Conservation (phyloP, 2,797 vertebrate species). For the Scarus forsteni region DNA sequence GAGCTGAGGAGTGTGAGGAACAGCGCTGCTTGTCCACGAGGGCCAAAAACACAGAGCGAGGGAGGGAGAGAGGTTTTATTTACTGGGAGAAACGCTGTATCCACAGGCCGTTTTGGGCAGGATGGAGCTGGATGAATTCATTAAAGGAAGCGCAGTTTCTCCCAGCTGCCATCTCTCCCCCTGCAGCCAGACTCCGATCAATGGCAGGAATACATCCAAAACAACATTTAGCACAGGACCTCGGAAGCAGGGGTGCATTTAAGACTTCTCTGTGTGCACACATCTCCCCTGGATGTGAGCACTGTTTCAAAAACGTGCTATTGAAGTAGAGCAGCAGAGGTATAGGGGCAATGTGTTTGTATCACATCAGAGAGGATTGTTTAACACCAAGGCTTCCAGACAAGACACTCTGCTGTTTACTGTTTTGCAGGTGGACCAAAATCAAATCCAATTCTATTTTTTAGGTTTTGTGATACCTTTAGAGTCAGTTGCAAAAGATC, state of each 20-base stretch:
- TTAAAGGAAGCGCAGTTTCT: conserved; percentile 82
- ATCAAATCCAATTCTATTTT: conserved; percentile 12
- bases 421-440: conserved; percentile 10
- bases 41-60: conserved; percentile 58
- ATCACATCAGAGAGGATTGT: conserved; percentile 72
- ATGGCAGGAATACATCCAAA: conserved; percentile 87
- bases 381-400: conserved; percentile 61
- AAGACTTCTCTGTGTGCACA: conserved; percentile 79
- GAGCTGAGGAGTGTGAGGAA: conserved; percentile 58
- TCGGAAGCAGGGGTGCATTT: conserved; percentile 83
- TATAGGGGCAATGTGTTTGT: conserved; percentile 67
- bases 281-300: conserved; percentile 79
- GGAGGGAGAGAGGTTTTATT: conserved; percentile 62
- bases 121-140: conserved; percentile 85
- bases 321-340: conserved; percentile 70
- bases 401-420: conserved; percentile 49
- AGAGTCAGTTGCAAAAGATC: conserved; percentile 6
- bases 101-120: conserved; percentile 83
- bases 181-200: conserved; percentile 88
- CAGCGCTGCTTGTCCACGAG: conserved; percentile 68
- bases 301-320: conserved; percentile 68
- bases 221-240: conserved; percentile 87
- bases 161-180: conserved; percentile 85
- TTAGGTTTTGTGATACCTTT: conserved; percentile 3
- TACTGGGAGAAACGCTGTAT: conserved; percentile 73